Evolutionary conservation across 1,140 invertebrate species (phyloP).

Genomic region (Drosophila gunungcola): DNA sequence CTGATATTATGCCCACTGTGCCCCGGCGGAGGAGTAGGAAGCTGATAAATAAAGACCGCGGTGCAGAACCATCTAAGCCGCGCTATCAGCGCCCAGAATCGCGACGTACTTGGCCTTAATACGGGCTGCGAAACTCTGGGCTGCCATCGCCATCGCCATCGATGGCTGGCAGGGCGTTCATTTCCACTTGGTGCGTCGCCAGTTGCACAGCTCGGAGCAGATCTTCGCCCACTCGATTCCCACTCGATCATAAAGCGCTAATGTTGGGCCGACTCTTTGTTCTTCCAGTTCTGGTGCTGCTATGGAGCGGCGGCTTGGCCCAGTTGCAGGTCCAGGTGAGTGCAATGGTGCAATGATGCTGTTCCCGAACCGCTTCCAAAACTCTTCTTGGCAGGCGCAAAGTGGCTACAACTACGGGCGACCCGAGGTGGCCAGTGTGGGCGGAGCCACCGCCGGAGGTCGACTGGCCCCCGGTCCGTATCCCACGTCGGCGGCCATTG

Average conservation of each 20-base stretch:
- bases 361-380: neutral
- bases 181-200: constrained; percentile 67
- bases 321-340: constrained; percentile 68
- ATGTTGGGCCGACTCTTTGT: constrained; percentile 52
- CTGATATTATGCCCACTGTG: constrained; percentile 32
- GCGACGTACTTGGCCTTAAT: constrained; percentile 79
- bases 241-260: constrained; percentile 39
- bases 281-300: constrained; percentile 66
- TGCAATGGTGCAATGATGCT: neutral
- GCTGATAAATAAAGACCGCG: constrained; percentile 80
- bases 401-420: constrained; percentile 86
- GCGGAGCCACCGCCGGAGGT: constrained; percentile 49
- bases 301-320: constrained; percentile 55
- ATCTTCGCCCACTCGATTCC: constrained; percentile 26
- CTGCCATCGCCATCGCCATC: constrained; percentile 29
- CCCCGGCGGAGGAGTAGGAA: constrained; percentile 59
- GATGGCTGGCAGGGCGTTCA: constrained; percentile 62
- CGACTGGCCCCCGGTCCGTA: constrained; percentile 46
- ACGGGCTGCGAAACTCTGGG: constrained; percentile 44
- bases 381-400: constrained; percentile 72
- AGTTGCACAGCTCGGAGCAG: constrained; percentile 49
- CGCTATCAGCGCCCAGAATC: constrained; percentile 72
- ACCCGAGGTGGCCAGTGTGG: constrained; percentile 79
- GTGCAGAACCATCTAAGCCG: constrained; percentile 58
- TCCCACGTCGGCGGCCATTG: constrained; percentile 58